Base-by-base conservation (phyloP, 2,113 vertebrate species). In the Bubalus kerabau region DNA sequence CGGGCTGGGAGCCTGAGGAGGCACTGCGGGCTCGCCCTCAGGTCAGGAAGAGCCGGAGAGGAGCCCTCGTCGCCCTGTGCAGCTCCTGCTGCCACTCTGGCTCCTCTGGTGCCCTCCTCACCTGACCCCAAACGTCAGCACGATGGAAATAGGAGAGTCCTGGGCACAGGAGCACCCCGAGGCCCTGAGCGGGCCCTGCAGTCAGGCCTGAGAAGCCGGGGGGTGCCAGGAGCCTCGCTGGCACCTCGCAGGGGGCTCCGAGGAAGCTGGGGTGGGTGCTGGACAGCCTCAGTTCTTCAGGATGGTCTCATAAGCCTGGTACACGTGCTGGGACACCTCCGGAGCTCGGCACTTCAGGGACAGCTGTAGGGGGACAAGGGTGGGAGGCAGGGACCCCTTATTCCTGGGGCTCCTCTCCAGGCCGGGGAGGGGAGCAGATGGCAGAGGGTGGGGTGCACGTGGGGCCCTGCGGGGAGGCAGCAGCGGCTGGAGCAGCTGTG, bases 271-370 rank as follows among this genome's bases (percentile, higher is more conserved):
- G 94, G 97, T 5, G 80, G 97, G 81, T 74, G 6, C 80, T 46
- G 32, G 87, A 13, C 1, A 6, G 74, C 83, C 92, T 99, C 98
- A 99, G 98, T 99, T 99, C 99, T 99, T 99, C 99, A 99, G 99
- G 97, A 99, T 99, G 12, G 99, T 98, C 98, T 99, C 99, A 0
- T 99, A 99, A 98, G 99, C 99, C 98, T 99, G 99, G 99, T 98
- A 99, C 92, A 99, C 95, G 15, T 99, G 99, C 98, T 99, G 99
- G 93, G 99, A 99, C 74, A 99, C 99, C 97, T 99, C 99, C 0
- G 99, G 99, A 0, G 99, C 99, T 97, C 99, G 99, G 98, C 99
- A 99, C 98, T 99, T 99, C 98, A 99, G 98, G 64, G 99, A 99
- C 40, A 99, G 97, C 99, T 99, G 98, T 1, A 21, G 95, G 86